Conservation (phyloP, 1,140 invertebrate genomes). For the Trichogramma pretiosum region DNA sequence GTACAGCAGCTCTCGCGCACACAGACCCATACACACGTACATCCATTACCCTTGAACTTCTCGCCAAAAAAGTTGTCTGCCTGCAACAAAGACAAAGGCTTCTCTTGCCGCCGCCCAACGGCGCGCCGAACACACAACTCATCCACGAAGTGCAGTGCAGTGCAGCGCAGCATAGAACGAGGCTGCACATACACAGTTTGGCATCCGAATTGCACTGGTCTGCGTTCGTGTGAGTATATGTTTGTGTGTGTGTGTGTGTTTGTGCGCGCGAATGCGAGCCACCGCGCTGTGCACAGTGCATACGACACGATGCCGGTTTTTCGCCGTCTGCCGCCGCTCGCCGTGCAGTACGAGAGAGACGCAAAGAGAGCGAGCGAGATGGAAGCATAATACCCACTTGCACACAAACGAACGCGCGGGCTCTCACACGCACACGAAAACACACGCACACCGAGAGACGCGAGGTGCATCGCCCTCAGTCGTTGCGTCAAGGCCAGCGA, state of each 20-base stretch:
- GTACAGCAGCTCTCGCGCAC: too few relatives aligned
- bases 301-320: slow-evolving; percentile 21
- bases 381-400: too few relatives aligned
- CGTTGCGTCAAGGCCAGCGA: slow-evolving; percentile 46
- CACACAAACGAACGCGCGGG: too few relatives aligned
- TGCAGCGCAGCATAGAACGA: too few relatives aligned
- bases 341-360: slow-evolving; percentile 33
- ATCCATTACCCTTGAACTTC: not conserved
- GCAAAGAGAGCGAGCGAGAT: not conserved
- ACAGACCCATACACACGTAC: not conserved
- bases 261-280: slow-evolving; percentile 16
- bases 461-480: slow-evolving; percentile 44
- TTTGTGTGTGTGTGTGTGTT: slow-evolving; percentile 4
- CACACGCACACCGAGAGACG: too few relatives aligned
- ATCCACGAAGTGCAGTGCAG: not conserved
- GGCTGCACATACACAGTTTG: too few relatives aligned
- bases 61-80: not conserved
- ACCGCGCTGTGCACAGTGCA: slow-evolving; percentile 11
- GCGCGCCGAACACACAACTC: too few relatives aligned
- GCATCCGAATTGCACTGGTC: slow-evolving; percentile 7
- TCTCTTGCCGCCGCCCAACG: not conserved
- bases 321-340: slow-evolving; percentile 28
- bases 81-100: slow-evolving; percentile 1
- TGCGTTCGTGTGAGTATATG: slow-evolving; percentile 1
- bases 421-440: too few relatives aligned